Percentiles rank a stretch among this genome's conserved stretches.
Evolutionary conservation across 2,888 invertebrate species (phyloP).

Genomic region (Macrosiphum euphorbiae): DNA sequence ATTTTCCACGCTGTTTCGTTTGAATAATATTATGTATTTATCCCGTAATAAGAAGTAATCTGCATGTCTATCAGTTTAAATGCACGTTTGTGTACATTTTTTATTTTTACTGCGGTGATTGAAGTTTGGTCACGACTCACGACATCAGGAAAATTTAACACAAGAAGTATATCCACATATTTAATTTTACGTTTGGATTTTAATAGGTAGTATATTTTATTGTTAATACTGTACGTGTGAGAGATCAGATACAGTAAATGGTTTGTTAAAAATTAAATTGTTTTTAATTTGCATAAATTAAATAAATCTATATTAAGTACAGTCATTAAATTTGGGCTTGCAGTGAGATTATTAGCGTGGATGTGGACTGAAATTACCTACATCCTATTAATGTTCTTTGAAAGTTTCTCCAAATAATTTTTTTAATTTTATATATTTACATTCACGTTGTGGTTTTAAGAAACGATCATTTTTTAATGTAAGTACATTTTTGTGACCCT

Average conservation of each 20-base stretch:
- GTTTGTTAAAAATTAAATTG: neutral
- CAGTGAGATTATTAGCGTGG: neutral
- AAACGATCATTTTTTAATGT: neutral
- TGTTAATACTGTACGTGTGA: neutral
- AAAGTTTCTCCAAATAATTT: neutral
- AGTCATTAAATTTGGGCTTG: neutral
- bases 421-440: neutral
- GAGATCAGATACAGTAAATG: neutral
- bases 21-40: neutral
- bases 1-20: neutral
- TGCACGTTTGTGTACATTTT: neutral
- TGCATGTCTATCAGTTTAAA: neutral
- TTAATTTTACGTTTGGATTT: neutral
- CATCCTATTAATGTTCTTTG: neutral
- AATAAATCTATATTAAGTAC: neutral
- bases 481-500: neutral
- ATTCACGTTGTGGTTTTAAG: neutral
- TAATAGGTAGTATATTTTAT: neutral
- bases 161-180: neutral
- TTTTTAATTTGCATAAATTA: constrained; percentile 2
- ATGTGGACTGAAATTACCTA: neutral
- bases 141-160: neutral
- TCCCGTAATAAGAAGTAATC: neutral
- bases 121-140: neutral
- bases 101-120: neutral